Percentiles rank a stretch among this genome's conserved stretches.
phyloP scores from a whole-genome alignment of 2,888 invertebrate species.

The Blastobasis lacticolella region DNA sequence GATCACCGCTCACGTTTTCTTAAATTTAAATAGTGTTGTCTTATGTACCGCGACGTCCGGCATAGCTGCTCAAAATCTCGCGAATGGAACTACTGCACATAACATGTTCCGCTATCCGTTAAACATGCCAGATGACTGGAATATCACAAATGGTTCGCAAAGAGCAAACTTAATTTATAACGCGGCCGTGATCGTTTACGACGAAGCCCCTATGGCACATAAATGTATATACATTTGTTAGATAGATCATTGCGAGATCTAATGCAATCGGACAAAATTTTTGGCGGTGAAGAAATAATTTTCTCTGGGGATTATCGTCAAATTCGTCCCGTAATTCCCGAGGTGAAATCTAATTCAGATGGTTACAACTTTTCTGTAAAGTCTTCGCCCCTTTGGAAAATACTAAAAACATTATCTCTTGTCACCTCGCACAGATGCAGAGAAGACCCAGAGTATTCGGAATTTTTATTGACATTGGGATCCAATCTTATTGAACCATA shows the following conservation, averaged over 20 bases:
- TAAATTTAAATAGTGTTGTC: neutral
- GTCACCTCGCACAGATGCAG: conserved; percentile 7
- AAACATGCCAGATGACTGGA: neutral
- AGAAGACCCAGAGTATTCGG: neutral
- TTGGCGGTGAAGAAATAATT: conserved; percentile 12
- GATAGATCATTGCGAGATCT: neutral
- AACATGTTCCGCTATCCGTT: neutral
- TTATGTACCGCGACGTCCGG: neutral
- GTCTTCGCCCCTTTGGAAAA: conserved; percentile 7
- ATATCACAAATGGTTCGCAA: neutral
- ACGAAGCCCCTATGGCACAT: neutral
- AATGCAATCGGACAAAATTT: conserved; percentile 5
- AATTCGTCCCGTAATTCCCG: conserved; percentile 10
- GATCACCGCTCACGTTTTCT: neutral
- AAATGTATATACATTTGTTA: neutral
- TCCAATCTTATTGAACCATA: neutral
- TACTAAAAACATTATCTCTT: conserved; percentile 6
- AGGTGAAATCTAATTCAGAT: conserved; percentile 3
- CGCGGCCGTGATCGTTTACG: neutral
- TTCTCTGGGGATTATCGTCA: conserved; percentile 14
- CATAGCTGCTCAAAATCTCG: neutral
- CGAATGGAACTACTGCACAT: neutral
- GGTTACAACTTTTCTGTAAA: conserved; percentile 1
- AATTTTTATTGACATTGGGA: neutral
- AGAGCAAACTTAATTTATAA: neutral